These are phyloP conservation scores for Megaleporinus macrocephalus DNA, from an alignment of 2,113 vertebrate genomes.

Conservation along the genomic window DNA sequence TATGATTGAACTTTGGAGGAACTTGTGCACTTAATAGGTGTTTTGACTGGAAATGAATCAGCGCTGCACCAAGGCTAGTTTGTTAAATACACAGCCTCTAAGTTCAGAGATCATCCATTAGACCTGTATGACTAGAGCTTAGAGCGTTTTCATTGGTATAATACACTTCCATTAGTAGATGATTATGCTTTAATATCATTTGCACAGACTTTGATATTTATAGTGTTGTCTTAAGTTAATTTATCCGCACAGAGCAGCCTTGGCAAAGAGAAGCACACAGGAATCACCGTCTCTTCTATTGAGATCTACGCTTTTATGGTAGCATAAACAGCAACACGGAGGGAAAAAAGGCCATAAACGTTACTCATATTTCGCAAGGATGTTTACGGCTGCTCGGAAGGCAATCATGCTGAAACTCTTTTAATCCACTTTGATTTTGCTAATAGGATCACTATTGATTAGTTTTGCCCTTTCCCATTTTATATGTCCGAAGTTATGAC, in stretches of 20 bases:
- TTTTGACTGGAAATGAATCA: neutral
- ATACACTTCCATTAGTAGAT: conserved; percentile 65
- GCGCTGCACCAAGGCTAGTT: conserved; percentile 21
- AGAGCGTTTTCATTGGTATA: conserved; percentile 57
- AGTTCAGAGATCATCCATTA: conserved; percentile 52
- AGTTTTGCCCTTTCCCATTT: conserved; percentile 57
- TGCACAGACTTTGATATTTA: conserved; percentile 63
- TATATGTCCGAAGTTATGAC: conserved; percentile 56
- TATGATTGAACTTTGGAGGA: no score
- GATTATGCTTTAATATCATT: conserved; percentile 72
- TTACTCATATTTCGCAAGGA: conserved; percentile 61
- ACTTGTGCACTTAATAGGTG: no score
- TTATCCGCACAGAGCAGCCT: conserved; percentile 42
- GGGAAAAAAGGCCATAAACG: conserved; percentile 65
- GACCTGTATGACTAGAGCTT: conserved; percentile 52
- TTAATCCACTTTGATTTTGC: conserved; percentile 72
- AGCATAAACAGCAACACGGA: conserved; percentile 55
- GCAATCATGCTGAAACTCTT: conserved; percentile 73
- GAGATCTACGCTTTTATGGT: conserved; percentile 69
- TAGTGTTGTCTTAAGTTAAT: conserved; percentile 59
- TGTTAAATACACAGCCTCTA: conserved; percentile 35
- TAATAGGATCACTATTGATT: conserved; percentile 72
- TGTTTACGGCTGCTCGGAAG: conserved; percentile 65
- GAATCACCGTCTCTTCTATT: conserved; percentile 68
- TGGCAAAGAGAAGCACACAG: conserved; percentile 47